These are phyloP conservation scores for Enteromius unitaeniatus DNA, from an alignment of 2,797 vertebrate genomes.

Conservation along the genomic window DNA sequence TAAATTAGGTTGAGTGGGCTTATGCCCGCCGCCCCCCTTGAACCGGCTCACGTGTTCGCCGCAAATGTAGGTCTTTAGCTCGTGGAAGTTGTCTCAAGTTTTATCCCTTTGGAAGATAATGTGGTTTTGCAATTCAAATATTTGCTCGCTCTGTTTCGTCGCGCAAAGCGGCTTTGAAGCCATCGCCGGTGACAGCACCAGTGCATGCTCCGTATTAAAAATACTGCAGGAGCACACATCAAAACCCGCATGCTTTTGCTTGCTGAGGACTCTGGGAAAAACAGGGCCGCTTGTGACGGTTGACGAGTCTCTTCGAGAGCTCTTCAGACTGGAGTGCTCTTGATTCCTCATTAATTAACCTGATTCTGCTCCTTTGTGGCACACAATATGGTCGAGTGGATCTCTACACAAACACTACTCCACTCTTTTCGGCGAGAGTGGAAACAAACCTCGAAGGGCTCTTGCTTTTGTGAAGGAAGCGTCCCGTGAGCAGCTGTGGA, in stretches of 20 bases:
- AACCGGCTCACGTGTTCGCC: slow-evolving; percentile 69
- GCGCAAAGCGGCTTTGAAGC: slow-evolving; percentile 95
- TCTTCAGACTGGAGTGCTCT: slow-evolving; percentile 47
- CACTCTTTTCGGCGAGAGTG: not conserved
- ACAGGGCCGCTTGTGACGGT: slow-evolving; percentile 73
- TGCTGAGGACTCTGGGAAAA: slow-evolving; percentile 64
- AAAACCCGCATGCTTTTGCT: slow-evolving; percentile 76
- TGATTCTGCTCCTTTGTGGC: slow-evolving; percentile 38
- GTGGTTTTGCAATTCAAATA: slow-evolving; percentile 99
- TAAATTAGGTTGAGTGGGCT: slow-evolving; percentile 78
- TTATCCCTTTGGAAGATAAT: slow-evolving; percentile 79
- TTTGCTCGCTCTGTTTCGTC: slow-evolving; percentile 90
- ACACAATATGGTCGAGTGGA: slow-evolving; percentile 50
- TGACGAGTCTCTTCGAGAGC: slow-evolving; percentile 63
- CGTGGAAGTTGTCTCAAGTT: slow-evolving; percentile 82
- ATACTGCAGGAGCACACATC: slow-evolving; percentile 75
- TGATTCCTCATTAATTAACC: slow-evolving; percentile 46
- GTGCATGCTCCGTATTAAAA: slow-evolving; percentile 84
- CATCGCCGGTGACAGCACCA: slow-evolving; percentile 92
- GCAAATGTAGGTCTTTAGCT: slow-evolving; percentile 74
- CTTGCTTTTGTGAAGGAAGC: not conserved
- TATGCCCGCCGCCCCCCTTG: slow-evolving; percentile 63
- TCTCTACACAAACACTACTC: slow-evolving; percentile 41
- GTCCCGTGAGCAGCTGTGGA: slow-evolving; percentile 8
- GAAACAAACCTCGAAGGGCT: not conserved